Conservation (phyloP, 2,113 vertebrate genomes). For the Mus pahari region DNA sequence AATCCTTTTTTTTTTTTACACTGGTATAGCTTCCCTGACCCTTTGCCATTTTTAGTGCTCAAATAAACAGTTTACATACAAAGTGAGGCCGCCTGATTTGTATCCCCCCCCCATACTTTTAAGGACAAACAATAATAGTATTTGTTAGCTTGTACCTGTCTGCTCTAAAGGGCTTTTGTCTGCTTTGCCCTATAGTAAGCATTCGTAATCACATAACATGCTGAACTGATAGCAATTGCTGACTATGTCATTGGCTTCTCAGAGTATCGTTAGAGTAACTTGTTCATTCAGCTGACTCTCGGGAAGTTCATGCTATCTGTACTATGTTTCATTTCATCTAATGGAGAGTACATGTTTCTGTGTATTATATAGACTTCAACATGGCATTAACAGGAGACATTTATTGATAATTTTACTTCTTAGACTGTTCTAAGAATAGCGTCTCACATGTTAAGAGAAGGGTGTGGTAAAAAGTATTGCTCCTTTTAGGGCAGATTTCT, state of each 20-base stretch:
- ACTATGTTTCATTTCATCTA: not conserved
- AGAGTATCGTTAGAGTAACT: not conserved
- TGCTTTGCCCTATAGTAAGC: not conserved
- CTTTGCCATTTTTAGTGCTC: not conserved
- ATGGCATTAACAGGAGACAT: not conserved
- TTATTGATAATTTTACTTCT: conserved; percentile 46
- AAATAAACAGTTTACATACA: not conserved
- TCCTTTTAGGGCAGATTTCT: too few relatives aligned
- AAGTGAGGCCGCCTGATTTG: not conserved
- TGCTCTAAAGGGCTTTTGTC: not conserved
- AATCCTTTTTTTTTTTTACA: not conserved
- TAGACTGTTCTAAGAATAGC: not conserved
- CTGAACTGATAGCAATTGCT: not conserved
- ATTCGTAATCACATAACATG: not conserved
- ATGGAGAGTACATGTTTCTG: not conserved
- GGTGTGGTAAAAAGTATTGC: too few relatives aligned
- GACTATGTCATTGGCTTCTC: not conserved
- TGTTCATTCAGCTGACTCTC: not conserved
- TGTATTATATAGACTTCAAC: not conserved
- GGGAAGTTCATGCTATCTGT: not conserved
- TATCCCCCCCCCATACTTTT: not conserved
- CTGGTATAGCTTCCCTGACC: not conserved
- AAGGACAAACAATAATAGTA: not conserved
- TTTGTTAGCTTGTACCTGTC: not conserved
- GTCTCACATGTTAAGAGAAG: not conserved